Evolutionary conservation across 2,113 vertebrate genomes (phyloP).

Genomic region (Ciconia stormi): DNA sequence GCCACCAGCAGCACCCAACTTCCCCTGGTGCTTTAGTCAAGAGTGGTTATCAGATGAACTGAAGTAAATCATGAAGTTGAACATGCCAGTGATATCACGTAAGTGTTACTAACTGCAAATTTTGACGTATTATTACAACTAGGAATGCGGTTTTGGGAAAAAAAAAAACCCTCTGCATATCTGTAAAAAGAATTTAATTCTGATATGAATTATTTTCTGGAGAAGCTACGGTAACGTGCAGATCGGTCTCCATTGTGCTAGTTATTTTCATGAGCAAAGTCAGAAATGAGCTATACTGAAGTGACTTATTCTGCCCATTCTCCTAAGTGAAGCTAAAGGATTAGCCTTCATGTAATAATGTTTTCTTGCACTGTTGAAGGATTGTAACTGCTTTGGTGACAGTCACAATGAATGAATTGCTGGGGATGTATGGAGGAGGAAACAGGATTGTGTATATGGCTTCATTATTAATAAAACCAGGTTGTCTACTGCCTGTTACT

Average conservation of each 20-base stretch:
- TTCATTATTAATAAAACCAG: conserved; percentile 1
- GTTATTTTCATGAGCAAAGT: not conserved
- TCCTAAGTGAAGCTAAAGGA: not conserved
- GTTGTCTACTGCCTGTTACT: not conserved
- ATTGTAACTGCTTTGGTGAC: not conserved
- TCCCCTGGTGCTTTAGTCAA: not conserved
- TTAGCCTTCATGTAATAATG: not conserved
- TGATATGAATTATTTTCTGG: not conserved
- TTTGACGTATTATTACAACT: not conserved
- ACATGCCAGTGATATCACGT: not conserved
- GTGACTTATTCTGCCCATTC: not conserved
- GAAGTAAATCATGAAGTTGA: not conserved
- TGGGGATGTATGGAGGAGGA: not conserved
- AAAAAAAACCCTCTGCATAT: not conserved
- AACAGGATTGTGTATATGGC: not conserved
- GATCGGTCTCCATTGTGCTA: not conserved
- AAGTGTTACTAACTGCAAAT: not conserved
- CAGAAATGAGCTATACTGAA: not conserved
- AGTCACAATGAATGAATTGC: not conserved
- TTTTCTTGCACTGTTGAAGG: not conserved
- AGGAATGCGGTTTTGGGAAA: not conserved
- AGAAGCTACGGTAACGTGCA: not conserved
- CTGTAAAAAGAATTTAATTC: not conserved
- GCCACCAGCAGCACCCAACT: not conserved
- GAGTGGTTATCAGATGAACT: not conserved